Base-by-base conservation (phyloP, 2,113 vertebrate genomes). In the Brachypteracias leptosomus region DNA sequence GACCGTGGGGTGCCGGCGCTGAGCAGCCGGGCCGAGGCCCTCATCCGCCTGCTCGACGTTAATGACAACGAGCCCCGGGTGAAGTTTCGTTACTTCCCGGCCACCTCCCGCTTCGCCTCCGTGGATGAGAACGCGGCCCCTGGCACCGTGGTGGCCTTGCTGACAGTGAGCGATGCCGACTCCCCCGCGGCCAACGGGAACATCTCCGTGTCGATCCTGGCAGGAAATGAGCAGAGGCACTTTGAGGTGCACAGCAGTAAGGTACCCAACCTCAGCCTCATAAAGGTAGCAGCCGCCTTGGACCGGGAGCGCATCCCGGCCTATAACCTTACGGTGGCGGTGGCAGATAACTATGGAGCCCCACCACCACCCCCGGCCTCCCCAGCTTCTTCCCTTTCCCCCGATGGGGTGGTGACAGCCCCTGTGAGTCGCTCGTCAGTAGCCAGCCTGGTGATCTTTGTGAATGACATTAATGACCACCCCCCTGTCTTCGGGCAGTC, bases 381-480 rank as follows among this genome's bases (percentile, higher is more conserved):
- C 9, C 75, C 94, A 2, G 57, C 89, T 7, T 93, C 95, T 2
- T 78, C 54, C 10, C 47, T 96, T n/a, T 71, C 85, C 16, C 73
- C 89, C 0, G 93, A 97, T 0, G 93, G 94, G 29, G 54, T 21
- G 0, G 54, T 80, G 44, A 98, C 97, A 5, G 97, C 94, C 85
- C 99, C 99, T 0, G 93, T 97, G 77, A 98, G 99, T 33, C 98
- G 99, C 62, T 99, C 99, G 2, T 99, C 99, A 0, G 99, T 99
- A 44, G 99, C 99, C 51, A 99, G 99, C 95, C 94, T 99, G 92
- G 98, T 99, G 83, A 99, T 99, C 93, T 99, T 99, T 77, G 99
- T 99, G 67, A 99, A 99, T 13, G 99, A 99, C 95, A 99, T 99
- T 92, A 99, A 99, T 0, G 99, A 99, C 96, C 99, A 99, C 96